These are phyloP conservation scores for Oreochromis grahami DNA, from an alignment of 2,797 vertebrate genomes.

Conservation along the genomic window DNA sequence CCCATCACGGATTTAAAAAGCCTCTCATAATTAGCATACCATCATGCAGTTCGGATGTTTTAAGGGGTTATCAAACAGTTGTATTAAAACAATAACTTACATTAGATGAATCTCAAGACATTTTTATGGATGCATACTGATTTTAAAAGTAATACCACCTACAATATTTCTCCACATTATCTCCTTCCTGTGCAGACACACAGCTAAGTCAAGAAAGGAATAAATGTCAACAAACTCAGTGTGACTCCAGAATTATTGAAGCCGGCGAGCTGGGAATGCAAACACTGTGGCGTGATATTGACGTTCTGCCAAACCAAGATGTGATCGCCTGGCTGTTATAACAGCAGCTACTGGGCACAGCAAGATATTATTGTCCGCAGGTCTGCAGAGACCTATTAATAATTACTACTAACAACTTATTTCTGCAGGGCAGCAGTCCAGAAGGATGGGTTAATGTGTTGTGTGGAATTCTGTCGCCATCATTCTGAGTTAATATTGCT, in stretches of 20 bases:
- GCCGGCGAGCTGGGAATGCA: not conserved
- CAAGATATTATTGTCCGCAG: not conserved
- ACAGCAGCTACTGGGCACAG: not conserved
- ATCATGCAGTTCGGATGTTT: not conserved
- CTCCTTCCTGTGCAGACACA: not conserved
- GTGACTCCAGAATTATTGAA: not conserved
- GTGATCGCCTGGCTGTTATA: constrained; percentile 14
- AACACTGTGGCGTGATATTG: constrained; percentile 1
- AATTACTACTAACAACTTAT: not conserved
- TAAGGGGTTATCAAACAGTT: not conserved
- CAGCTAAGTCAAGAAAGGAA: not conserved
- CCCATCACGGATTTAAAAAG: not conserved
- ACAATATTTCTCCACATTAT: not conserved
- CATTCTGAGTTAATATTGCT: not conserved
- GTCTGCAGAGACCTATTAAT: not conserved
- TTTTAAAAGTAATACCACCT: not conserved
- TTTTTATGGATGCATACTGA: not conserved
- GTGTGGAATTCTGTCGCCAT: not conserved
- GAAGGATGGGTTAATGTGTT: not conserved
- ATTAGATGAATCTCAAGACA: not conserved
- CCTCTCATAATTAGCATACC: not conserved
- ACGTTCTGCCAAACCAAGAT: constrained; percentile 1
- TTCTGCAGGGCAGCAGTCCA: not conserved
- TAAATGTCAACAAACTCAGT: constrained; percentile 25
- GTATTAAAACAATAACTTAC: not conserved